Conservation (phyloP, 2,888 invertebrate genomes). For the Neuroscelio doddi region DNA sequence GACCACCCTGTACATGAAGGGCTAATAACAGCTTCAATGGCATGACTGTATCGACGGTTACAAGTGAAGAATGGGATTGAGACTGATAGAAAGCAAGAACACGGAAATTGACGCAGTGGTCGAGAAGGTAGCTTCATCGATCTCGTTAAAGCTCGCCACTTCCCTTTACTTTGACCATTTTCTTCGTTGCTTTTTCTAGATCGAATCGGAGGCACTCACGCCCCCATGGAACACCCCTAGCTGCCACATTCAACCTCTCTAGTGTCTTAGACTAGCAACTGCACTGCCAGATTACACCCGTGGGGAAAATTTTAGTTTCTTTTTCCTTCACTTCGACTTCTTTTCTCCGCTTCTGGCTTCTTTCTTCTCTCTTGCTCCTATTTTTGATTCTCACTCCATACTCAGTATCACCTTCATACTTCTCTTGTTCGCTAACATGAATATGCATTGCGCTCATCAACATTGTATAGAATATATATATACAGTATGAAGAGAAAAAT, state of each 20-base stretch:
- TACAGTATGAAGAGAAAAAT: too few species aligned
- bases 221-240: conserved; percentile 29
- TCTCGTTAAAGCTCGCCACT: conserved; percentile 60
- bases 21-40: too few species aligned
- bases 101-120: conserved; percentile 28
- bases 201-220: conserved; percentile 44
- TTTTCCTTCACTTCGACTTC: conserved; percentile 18
- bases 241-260: conserved; percentile 29
- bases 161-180: conserved; percentile 50
- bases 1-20: too few species aligned
- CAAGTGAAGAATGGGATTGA: conserved; percentile 12
- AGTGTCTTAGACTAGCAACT: conserved; percentile 43
- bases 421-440: not conserved
- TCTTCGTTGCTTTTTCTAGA: conserved; percentile 50
- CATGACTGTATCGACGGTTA: conserved; percentile 10
- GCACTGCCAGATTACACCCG: conserved; percentile 56
- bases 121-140: conserved; percentile 57
- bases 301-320: conserved; percentile 51
- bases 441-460: too few species aligned
- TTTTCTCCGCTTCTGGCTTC: conserved; percentile 5
- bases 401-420: not conserved
- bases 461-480: too few species aligned
- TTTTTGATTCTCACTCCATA: conserved; percentile 5
- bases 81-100: conserved; percentile 20
- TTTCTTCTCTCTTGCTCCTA: not conserved